Base-by-base conservation (phyloP, 1,140 invertebrate species). In the Drosophila azteca region DNA sequence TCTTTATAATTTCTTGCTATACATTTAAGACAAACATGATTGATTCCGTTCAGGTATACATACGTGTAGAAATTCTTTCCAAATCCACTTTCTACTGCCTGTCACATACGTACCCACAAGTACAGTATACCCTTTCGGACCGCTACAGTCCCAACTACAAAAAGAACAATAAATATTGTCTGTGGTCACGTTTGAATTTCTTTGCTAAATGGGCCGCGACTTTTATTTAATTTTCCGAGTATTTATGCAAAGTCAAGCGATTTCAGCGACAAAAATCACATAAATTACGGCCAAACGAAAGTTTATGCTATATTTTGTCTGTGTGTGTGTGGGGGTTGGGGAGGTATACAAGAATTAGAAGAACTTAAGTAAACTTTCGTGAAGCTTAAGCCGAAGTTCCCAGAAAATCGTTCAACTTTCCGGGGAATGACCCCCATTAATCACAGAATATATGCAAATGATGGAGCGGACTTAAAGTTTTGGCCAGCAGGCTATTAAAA, bases 121-220 rank as follows among this genome's bases (percentile, higher is more conserved):
- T 2, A 13, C 35, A 39, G 22, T 22, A 53, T 39, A 53, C 51
- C 51, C 51, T 53, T 53, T 7, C 11, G 2, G 11, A 13, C 4
- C 35, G 11, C n/a, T n/a, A n/a, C n/a, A 53, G 29, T 2, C 51
- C 8, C 15, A 11, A n/a, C 29, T 31, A 24, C 24, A 59, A 9
- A 45, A 57, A 41, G 35, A 5, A 3, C 35, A 63, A 59, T 11
- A 70, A 63, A 53, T 53, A 59, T 88, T 88, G 82, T 78, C 74
- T 75, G 78, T 85, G 83, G 83, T 88, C 83, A 88, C 66, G 82
- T 85, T 85, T 66, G 80, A 54, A 63, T 58, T 31, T 52, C 41
- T 64, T 62, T 68, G 63, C 43, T 77, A 84, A 85, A 84, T 84
- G 81, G 81, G 82, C 62, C 81, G 35, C 35, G 73, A 52, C 15